Conservation (phyloP, 2,113 vertebrate genomes). For the Catharus fuscescens region DNA sequence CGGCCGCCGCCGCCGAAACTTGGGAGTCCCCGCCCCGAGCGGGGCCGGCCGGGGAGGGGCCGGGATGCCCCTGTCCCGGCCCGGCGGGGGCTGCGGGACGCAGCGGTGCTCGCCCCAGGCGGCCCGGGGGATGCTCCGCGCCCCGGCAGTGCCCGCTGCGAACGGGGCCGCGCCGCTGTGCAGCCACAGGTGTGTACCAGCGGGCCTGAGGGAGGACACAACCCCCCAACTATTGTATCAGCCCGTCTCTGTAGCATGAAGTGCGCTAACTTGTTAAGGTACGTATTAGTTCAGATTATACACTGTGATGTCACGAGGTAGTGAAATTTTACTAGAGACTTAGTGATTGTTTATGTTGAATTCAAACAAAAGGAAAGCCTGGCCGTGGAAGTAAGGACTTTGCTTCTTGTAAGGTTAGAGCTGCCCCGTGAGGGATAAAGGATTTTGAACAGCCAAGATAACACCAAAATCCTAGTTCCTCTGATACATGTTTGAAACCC, state of each 20-base stretch:
- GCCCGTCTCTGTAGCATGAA: fast-evolving
- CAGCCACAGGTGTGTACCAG: not conserved
- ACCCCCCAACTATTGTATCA: fast-evolving
- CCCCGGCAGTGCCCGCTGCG: not conserved
- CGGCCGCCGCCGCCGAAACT: not conserved
- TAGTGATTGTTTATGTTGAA: not conserved
- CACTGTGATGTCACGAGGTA: not conserved
- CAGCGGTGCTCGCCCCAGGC: not conserved
- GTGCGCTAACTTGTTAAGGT: no score
- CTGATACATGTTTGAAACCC: fast-evolving
- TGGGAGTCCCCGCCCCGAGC: slow-evolving; percentile 31
- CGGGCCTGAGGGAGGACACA: fast-evolving
- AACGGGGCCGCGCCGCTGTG: not conserved
- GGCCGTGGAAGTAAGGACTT: not conserved
- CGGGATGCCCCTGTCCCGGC: not conserved
- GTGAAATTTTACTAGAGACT: not conserved
- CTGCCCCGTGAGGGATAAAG: not conserved
- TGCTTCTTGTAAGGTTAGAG: not conserved
- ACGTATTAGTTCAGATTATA: not conserved
- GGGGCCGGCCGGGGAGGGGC: slow-evolving; percentile 38
- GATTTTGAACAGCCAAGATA: not conserved
- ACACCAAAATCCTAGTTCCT: not conserved
- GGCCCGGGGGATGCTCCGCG: not conserved
- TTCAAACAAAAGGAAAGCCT: not conserved
- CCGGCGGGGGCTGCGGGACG: not conserved